Conservation (phyloP, 2,888 invertebrate species). For the Tyria jacobaeae region DNA sequence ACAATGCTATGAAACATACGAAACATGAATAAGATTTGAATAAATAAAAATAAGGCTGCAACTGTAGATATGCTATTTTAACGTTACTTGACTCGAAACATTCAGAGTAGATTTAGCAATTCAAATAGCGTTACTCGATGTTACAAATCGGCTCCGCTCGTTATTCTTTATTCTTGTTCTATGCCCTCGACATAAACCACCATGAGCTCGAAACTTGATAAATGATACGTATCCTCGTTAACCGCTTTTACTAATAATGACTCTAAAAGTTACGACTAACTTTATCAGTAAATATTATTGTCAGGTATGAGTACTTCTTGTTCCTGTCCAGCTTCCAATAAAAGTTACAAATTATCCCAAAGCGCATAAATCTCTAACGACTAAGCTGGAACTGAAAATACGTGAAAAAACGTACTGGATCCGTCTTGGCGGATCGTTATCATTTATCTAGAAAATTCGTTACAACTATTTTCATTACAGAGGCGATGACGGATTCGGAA, state of each 20-base stretch:
- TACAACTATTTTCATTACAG: slow-evolving; percentile 16
- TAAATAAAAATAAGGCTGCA: slow-evolving; percentile 1
- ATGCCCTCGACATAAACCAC: slow-evolving; percentile 2
- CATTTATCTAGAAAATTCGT: slow-evolving; percentile 9
- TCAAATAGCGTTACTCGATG: slow-evolving; percentile 8
- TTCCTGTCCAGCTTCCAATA: background rate
- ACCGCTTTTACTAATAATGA: background rate
- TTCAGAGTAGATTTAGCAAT: slow-evolving; percentile 14
- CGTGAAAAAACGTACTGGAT: too few relatives aligned
- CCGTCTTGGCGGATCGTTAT: too few relatives aligned
- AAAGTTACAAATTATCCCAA: too few relatives aligned
- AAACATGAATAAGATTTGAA: slow-evolving; percentile 5
- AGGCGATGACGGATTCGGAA: slow-evolving; percentile 16
- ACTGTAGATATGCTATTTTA: background rate
- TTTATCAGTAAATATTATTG: background rate
- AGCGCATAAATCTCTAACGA: too few relatives aligned
- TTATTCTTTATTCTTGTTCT: background rate
- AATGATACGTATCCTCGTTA: background rate
- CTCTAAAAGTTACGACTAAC: background rate
- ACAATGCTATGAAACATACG: background rate
- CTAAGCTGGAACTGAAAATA: too few relatives aligned
- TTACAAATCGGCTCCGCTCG: background rate
- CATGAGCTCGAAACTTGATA: background rate
- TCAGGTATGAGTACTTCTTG: background rate
- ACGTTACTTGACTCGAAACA: slow-evolving; percentile 4